A percentile compares a stretch with the other conserved stretches of the same genome.
Evolutionary conservation across 1,140 invertebrate species (phyloP).

Genomic region (Halictus rubicundus): DNA sequence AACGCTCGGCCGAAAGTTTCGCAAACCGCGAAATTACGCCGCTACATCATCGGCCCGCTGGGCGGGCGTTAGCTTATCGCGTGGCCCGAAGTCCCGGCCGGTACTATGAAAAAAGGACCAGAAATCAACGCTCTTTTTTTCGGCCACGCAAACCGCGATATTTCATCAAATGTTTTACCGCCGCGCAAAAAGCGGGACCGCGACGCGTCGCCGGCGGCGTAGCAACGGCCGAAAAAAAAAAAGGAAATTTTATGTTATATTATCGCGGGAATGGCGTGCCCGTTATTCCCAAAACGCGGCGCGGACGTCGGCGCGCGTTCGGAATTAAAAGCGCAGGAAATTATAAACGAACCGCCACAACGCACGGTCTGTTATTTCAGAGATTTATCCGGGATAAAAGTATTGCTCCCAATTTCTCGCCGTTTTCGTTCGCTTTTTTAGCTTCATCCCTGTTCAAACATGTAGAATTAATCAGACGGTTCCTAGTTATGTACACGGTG

Average conservation of each 20-base stretch:
- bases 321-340: conserved; percentile 26
- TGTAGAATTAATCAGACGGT: too few species aligned
- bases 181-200: not conserved
- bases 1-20: not conserved
- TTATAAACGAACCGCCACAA: conserved; percentile 18
- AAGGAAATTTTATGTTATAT: conserved; percentile 35
- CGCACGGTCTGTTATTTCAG: too few species aligned
- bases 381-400: too few species aligned
- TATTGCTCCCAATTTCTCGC: too few species aligned
- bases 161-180: conserved; percentile 8
- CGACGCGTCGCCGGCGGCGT: not conserved
- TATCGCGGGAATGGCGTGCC: conserved; percentile 5
- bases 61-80: conserved; percentile 8
- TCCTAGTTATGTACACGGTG: too few species aligned
- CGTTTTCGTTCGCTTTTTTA: too few species aligned
- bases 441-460: too few species aligned
- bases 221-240: conserved; percentile 11
- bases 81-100: not conserved
- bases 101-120: not conserved
- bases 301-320: not conserved
- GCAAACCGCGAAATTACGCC: not conserved
- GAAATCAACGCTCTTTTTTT: conserved; percentile 1
- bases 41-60: not conserved
- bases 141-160: not conserved
- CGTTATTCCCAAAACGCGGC: conserved; percentile 18